Evolutionary conservation across 2,797 vertebrate species (phyloP), one percentile per base, ranked within the genome.

Genomic region (Erethizon dorsatum): DNA sequence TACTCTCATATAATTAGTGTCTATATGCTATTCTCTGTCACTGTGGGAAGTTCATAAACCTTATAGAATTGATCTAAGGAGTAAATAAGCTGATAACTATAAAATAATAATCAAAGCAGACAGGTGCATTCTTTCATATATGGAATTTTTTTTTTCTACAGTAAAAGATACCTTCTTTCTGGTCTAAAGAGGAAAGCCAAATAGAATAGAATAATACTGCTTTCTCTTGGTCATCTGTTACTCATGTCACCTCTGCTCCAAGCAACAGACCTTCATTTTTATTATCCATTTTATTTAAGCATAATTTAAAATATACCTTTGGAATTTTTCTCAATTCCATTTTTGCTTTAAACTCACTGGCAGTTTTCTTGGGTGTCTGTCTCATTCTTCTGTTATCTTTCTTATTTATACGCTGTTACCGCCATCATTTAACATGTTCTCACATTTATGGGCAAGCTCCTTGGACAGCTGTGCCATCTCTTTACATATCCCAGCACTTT

Each of bases 201-300:
- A 67, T 14, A 22, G 8, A 69, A 4, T 41, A 50, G 50, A 71
- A 28, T 5, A 47, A 4, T 67, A 41, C 7, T n/a, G 10, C 61
- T 82, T 93, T 80, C 65, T 37, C 0, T 78, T 41, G 9, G 18
- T 82, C 33, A 75, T 92, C 73, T 88, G 18, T 65, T 87, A 75
- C 84, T 77, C 13, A 61, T 77, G 31, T 73, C 65, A 85, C 11
- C 5, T 88, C 75, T 86, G 50, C 15, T 67, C 45, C 5, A 52
- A 71, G 65, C 14, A 71, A 54, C 37, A 65, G 6, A 75, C 0
- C 24, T 91, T 85, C 47, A 50, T 54, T 94, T 78, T 90, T 78
- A 45, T 82, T 63, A 92, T 63, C n/a, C 3, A 87, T 80, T 50
- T 75, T 93, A 91, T 89, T 83, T 84, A 80, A 92, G 82, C 33